Evolutionary conservation across 92 coral and sea anemone species (phyloP).

Genomic region (Palythoa grandis): DNA sequence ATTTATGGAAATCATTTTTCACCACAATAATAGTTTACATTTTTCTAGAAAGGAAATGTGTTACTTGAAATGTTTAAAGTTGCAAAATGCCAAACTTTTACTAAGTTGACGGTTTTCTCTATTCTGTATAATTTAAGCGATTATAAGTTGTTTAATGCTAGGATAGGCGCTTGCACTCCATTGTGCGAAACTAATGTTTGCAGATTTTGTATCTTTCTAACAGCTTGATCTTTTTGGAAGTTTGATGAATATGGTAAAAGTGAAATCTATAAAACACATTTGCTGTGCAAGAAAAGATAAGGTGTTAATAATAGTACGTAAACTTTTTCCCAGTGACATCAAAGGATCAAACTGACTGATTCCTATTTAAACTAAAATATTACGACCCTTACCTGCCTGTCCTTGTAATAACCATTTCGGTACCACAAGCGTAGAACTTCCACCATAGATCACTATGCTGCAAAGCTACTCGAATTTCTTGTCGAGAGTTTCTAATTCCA

Average conservation of each 20-base stretch:
- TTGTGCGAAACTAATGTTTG: neutral
- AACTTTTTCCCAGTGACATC: neutral
- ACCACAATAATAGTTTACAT: constrained; percentile 6
- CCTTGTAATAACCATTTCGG: constrained; percentile 89
- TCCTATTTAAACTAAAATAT: neutral
- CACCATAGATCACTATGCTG: constrained; percentile 91
- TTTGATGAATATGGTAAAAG: neutral
- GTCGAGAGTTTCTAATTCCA: constrained; percentile 52
- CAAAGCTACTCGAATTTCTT: constrained; percentile 85
- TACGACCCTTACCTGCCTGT: constrained; percentile 70
- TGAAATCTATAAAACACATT: neutral
- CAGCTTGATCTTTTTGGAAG: neutral
- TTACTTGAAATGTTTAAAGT: neutral
- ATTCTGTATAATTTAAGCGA: constrained; percentile 53
- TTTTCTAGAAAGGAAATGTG: neutral
- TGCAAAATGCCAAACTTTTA: constrained; percentile 50
- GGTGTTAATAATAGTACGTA: neutral
- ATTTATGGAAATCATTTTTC: neutral
- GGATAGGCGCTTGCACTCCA: neutral
- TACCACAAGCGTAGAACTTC: constrained; percentile 89
- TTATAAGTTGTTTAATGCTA: constrained; percentile 3
- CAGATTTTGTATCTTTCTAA: neutral
- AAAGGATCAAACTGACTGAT: neutral
- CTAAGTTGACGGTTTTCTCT: constrained; percentile 43
- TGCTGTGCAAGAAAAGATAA: neutral